Conservation (phyloP, 2,797 vertebrate species). For the Hydrocynus forskahlii region DNA sequence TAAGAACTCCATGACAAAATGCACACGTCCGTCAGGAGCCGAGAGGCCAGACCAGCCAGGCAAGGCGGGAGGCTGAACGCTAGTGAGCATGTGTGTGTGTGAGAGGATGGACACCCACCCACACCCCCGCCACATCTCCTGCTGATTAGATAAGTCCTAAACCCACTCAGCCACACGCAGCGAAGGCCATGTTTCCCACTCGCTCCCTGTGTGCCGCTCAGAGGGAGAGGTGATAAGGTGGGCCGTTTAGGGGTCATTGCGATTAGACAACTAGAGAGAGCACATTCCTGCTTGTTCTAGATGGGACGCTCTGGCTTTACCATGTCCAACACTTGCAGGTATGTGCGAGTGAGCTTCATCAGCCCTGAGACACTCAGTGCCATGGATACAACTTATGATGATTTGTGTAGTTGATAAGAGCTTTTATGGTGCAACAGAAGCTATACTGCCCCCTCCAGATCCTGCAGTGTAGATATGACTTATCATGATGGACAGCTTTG, state of each 20-base stretch:
- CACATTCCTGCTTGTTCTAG: constrained; percentile 67
- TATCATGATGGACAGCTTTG: too few species aligned
- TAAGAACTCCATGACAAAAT: constrained; percentile 3
- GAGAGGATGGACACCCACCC: constrained; percentile 66
- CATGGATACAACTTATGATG: not conserved
- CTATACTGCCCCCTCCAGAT: too few species aligned
- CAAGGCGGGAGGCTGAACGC: constrained; percentile 30
- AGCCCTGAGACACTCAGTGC: not conserved
- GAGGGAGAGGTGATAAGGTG: constrained; percentile 75
- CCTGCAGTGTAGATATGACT: too few species aligned
- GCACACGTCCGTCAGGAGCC: not conserved
- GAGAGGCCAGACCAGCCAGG: constrained; percentile 6
- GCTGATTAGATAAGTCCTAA: constrained; percentile 77
- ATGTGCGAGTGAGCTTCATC: constrained; percentile 23
- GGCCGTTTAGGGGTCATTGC: constrained; percentile 71
- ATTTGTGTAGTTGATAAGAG: not conserved
- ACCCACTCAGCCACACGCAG: constrained; percentile 60
- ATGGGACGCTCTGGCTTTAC: constrained; percentile 44
- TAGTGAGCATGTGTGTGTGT: constrained; percentile 31
- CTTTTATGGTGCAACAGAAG: too few species aligned
- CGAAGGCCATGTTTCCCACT: constrained; percentile 69
- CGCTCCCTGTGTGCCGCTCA: constrained; percentile 70
- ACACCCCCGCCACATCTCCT: constrained; percentile 61
- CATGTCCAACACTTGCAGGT: constrained; percentile 55
- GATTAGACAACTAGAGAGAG: constrained; percentile 71